Conservation (phyloP, 2,797 vertebrate genomes). For the Alfaro cultratus region DNA sequence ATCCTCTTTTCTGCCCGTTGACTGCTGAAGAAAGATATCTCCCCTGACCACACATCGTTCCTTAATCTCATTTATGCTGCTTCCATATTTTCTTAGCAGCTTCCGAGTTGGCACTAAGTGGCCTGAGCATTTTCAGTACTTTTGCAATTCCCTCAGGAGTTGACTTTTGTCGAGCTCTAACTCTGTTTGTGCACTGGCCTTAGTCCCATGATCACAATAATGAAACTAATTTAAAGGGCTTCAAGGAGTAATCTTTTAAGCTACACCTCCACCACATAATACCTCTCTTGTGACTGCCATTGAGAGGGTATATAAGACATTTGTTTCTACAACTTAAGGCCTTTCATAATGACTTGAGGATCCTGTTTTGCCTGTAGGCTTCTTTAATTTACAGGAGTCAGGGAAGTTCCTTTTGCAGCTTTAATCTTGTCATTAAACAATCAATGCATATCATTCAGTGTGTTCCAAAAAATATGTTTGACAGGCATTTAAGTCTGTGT, state of each 20-base stretch:
- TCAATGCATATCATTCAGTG: not conserved
- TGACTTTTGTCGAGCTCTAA: constrained; percentile 37
- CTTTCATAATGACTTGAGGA: constrained; percentile 66
- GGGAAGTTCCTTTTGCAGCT: not conserved
- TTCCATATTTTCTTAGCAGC: constrained; percentile 7
- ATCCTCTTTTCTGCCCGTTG: constrained; percentile 61
- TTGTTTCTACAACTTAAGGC: constrained; percentile 59
- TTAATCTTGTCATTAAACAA: not conserved
- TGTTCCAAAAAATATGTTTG: not conserved
- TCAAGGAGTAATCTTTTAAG: constrained; percentile 71
- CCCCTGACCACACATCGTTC: constrained; percentile 54
- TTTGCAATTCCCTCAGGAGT: constrained; percentile 13
- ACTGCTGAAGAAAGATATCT: constrained; percentile 58
- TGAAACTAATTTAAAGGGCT: constrained; percentile 65
- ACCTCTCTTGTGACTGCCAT: constrained; percentile 58
- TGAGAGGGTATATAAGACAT: constrained; percentile 53
- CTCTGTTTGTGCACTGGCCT: constrained; percentile 51
- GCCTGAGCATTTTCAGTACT: constrained; percentile 41
- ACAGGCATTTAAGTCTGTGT: not conserved
- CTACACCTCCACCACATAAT: constrained; percentile 69
- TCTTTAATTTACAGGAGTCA: constrained; percentile 30
- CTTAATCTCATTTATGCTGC: constrained; percentile 59
- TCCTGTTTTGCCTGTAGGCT: constrained; percentile 46
- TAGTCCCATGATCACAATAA: constrained; percentile 54
- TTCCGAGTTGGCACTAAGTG: constrained; percentile 28